Conservation (phyloP, 2,113 vertebrate species). For the Actenoides hombroni region DNA sequence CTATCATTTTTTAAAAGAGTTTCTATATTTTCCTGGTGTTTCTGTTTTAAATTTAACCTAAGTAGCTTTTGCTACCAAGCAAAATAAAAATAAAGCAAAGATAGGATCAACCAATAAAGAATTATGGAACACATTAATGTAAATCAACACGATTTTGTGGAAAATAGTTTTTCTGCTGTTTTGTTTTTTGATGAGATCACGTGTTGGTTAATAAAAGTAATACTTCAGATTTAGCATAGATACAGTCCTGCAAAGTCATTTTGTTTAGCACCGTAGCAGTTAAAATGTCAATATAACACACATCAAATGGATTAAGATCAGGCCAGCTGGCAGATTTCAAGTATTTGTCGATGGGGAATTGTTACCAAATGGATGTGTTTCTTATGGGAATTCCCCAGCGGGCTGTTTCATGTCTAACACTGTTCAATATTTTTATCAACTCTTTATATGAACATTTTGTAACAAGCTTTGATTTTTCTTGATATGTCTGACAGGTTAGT, state of each 20-base stretch:
- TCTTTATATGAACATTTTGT: not conserved
- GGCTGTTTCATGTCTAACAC: not conserved
- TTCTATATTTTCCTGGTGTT: not conserved
- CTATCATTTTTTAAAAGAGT: not conserved
- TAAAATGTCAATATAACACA: not conserved
- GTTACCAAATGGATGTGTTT: slow-evolving; percentile 13
- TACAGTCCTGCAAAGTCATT: not conserved
- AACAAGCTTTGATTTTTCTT: slow-evolving; percentile 19
- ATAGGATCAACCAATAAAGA: not conserved
- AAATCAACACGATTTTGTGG: not conserved
- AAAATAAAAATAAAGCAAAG: not conserved
- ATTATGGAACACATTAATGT: not conserved
- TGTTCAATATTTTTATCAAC: not conserved
- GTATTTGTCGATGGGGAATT: not conserved
- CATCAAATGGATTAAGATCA: not conserved
- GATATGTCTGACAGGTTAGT: not conserved
- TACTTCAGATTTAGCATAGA: not conserved
- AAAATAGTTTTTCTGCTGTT: not conserved
- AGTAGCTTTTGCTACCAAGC: not conserved
- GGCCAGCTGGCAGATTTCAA: slow-evolving; percentile 22
- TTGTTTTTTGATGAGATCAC: not conserved
- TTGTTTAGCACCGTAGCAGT: not conserved
- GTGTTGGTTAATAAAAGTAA: not conserved
- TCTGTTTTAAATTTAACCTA: not conserved
- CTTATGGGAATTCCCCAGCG: not conserved